Conservation (phyloP, 2,113 vertebrate species). For the Thermophis baileyi region DNA sequence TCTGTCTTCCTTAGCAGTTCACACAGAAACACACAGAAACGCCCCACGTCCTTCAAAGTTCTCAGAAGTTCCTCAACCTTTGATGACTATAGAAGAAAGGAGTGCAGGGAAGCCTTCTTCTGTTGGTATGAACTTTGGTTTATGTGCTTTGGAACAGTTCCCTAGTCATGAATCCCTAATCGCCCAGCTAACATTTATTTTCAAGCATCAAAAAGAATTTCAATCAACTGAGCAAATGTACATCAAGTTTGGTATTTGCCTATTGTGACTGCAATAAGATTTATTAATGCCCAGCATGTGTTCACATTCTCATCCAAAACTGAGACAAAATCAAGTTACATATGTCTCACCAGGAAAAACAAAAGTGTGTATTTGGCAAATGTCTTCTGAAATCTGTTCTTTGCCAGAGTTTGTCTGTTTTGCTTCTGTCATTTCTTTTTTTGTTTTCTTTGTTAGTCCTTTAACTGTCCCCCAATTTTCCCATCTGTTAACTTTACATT, state of each 20-base stretch:
- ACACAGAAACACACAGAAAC: background rate
- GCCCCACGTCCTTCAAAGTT: background rate
- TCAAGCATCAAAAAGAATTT: conserved; percentile 23
- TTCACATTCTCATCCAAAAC: conserved; percentile 65
- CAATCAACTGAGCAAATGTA: conserved; percentile 49
- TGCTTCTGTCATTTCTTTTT: conserved; percentile 43
- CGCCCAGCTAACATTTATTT: conserved; percentile 14
- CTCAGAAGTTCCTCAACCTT: background rate
- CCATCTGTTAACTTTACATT: conserved; percentile 69
- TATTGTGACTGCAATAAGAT: conserved; percentile 61
- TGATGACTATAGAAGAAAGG: background rate
- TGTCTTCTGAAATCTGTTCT: conserved; percentile 73
- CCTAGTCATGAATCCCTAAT: background rate
- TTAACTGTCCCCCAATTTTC: conserved; percentile 52
- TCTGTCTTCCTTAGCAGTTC: background rate
- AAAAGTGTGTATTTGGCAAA: conserved; percentile 68
- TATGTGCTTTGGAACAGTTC: background rate
- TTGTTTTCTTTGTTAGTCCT: conserved; percentile 41
- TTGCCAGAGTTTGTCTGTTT: conserved; percentile 56
- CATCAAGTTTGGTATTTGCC: conserved; percentile 48
- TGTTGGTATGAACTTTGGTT: background rate
- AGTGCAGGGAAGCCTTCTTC: background rate
- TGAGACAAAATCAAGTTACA: conserved; percentile 68
- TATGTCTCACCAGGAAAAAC: conserved; percentile 52
- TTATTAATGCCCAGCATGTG: conserved; percentile 69